Percentiles rank a stretch among this genome's conserved stretches.
These are phyloP conservation scores for Callaeas wilsoni DNA, from an alignment of 2,113 vertebrate genomes.

Conservation along the genomic window DNA sequence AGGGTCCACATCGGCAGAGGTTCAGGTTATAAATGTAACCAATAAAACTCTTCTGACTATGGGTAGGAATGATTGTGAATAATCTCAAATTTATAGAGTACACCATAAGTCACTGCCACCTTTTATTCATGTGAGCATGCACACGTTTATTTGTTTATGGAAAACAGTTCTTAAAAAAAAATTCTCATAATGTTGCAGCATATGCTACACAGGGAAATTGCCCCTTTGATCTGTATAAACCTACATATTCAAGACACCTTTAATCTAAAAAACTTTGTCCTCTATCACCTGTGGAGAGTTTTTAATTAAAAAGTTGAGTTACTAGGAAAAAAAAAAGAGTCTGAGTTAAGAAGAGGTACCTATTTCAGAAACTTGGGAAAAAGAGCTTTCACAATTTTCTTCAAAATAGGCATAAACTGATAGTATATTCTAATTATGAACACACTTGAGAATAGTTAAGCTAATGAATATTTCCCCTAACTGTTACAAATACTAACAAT, in stretches of 20 bases:
- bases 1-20: neutral
- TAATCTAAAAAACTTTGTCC: neutral
- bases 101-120: neutral
- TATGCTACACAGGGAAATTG: neutral
- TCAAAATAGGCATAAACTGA: neutral
- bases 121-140: neutral
- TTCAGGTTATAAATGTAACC: neutral
- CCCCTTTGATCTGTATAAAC: neutral
- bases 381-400: neutral
- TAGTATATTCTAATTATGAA: neutral
- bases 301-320: neutral
- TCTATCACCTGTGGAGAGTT: neutral
- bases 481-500: neutral
- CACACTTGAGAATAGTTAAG: neutral
- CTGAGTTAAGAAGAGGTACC: neutral
- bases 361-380: neutral
- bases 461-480: neutral
- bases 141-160: neutral
- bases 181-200: neutral
- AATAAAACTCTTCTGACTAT: neutral
- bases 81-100: neutral
- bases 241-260: neutral
- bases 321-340: neutral
- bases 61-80: neutral
- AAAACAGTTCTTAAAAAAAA: neutral